phyloP scores from a whole-genome alignment of 2,113 vertebrate genomes.

The Microcebus murinus region DNA sequence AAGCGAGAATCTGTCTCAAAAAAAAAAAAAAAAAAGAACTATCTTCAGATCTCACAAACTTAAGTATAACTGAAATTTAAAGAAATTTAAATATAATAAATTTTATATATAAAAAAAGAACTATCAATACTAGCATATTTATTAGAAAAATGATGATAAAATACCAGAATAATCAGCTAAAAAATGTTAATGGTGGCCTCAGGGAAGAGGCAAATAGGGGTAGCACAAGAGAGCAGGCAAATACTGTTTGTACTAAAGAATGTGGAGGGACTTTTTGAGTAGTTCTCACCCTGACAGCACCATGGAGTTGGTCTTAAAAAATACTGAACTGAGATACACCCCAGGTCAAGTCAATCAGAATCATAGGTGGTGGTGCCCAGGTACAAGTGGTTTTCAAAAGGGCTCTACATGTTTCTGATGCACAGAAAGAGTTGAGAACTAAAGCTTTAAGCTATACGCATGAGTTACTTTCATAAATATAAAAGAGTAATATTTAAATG shows the following conservation, averaged over 20 bases:
- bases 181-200: background rate
- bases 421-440: background rate
- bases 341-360: background rate
- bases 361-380: background rate
- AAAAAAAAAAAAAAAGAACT: background rate
- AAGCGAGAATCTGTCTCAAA: no score
- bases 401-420: background rate
- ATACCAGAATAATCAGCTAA: background rate
- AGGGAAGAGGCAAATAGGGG: background rate
- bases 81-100: no score
- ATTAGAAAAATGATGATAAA: background rate
- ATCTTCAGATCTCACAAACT: background rate
- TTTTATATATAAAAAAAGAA: background rate
- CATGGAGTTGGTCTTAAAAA: background rate
- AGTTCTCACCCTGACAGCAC: background rate
- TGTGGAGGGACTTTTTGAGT: no score
- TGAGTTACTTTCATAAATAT: conserved; percentile 11
- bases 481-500: background rate
- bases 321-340: background rate
- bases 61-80: no score
- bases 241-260: background rate
- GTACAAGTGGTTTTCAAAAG: background rate
- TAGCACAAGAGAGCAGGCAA: background rate
- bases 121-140: background rate
- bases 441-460: background rate